Evolutionary conservation across 2,797 vertebrate species (phyloP).

Genomic region (Syngnathus acus): DNA sequence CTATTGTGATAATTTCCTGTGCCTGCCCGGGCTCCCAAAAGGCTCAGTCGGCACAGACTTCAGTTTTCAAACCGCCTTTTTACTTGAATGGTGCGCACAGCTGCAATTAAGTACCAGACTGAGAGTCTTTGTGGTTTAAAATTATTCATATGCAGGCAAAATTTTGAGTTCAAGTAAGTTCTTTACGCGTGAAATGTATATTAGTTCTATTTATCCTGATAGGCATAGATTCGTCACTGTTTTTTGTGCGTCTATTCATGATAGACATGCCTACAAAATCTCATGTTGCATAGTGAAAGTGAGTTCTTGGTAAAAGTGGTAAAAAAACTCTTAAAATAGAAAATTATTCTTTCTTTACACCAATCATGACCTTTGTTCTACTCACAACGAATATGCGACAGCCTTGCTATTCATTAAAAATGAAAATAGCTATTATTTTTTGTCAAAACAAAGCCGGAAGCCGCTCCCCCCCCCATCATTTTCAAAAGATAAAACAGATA

Average conservation of each 20-base stretch:
- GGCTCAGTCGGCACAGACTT: neutral
- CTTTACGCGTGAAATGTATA: neutral
- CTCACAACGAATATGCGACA: too few relatives aligned
- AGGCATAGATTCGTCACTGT: too few relatives aligned
- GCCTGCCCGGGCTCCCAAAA: neutral
- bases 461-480: neutral
- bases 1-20: constrained; percentile 4
- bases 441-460: neutral
- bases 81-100: neutral
- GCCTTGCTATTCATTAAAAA: too few relatives aligned
- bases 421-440: too few relatives aligned
- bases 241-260: too few relatives aligned
- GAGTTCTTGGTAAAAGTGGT: too few relatives aligned
- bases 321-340: too few relatives aligned
- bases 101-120: constrained; percentile 2
- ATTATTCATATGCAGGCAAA: neutral
- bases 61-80: neutral
- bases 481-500: neutral
- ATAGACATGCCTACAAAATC: too few relatives aligned
- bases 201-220: too few relatives aligned
- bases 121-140: neutral
- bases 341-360: too few relatives aligned
- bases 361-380: too few relatives aligned
- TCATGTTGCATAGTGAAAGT: too few relatives aligned
- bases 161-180: neutral